Evolutionary conservation across 23 tunicate species (phyloP).

Genomic region (Halocynthia roretzi): DNA sequence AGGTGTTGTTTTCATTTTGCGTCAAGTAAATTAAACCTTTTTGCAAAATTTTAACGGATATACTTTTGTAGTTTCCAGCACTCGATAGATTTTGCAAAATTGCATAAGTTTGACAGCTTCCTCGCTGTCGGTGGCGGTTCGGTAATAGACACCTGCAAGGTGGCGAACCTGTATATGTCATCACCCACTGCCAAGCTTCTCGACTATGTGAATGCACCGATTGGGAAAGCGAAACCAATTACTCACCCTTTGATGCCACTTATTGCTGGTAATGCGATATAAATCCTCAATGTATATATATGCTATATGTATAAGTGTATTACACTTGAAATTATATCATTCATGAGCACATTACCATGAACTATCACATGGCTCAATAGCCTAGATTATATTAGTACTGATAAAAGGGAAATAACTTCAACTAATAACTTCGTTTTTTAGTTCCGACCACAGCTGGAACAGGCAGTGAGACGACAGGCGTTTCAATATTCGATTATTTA

Average conservation of each 20-base stretch:
- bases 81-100: conserved; percentile 71
- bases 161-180: conserved; percentile 70
- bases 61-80: conserved; percentile 44
- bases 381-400: too few relatives aligned
- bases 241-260: conserved; percentile 53
- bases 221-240: conserved; percentile 93
- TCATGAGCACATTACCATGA: neutral
- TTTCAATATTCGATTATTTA: conserved; percentile 84
- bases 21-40: neutral
- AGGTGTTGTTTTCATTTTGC: conserved; percentile 27
- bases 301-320: neutral
- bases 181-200: conserved; percentile 77
- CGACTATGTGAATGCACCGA: conserved; percentile 96
- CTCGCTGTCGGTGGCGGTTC: conserved; percentile 95
- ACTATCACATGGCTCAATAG: neutral
- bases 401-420: too few relatives aligned
- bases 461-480: conserved; percentile 95
- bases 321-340: neutral
- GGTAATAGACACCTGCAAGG: conserved; percentile 95
- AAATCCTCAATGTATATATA: too few relatives aligned
- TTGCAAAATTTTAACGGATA: neutral
- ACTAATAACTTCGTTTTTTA: too few relatives aligned
- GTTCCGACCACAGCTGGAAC: conserved; percentile 75
- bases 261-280: conserved; percentile 48
- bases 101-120: conserved; percentile 67